Evolutionary conservation across 2,113 vertebrate genomes (phyloP).

Genomic region (Ammodytes marinus): DNA sequence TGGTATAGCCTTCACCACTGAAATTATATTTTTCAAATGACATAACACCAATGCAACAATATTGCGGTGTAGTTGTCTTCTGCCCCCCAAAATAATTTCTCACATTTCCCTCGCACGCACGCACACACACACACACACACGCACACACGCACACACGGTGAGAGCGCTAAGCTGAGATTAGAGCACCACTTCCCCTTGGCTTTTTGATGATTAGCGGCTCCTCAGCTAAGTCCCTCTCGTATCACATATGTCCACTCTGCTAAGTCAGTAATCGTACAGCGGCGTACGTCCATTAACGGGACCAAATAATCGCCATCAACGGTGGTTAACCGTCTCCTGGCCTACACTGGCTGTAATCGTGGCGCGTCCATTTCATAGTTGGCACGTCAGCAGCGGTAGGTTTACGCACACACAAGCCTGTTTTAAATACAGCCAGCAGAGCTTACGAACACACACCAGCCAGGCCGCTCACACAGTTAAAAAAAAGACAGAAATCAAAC

Average conservation of each 20-base stretch:
- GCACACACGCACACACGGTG: constrained; percentile 35
- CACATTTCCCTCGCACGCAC: background rate
- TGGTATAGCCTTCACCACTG: background rate
- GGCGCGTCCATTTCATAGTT: constrained; percentile 59
- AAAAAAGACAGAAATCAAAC: constrained; percentile 18
- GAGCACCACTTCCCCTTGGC: constrained; percentile 79
- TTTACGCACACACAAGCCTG: constrained; percentile 47
- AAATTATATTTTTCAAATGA: constrained; percentile 11
- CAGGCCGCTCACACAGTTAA: constrained; percentile 1
- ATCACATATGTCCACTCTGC: constrained; percentile 81
- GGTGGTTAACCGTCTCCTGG: constrained; percentile 71
- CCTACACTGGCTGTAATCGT: constrained; percentile 63
- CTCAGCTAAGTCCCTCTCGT: constrained; percentile 83
- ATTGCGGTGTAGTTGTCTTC: background rate
- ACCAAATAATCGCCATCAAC: constrained; percentile 69
- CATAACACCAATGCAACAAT: constrained; percentile 15
- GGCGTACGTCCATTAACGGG: constrained; percentile 76
- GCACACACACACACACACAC: constrained; percentile 21
- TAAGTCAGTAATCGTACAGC: constrained; percentile 83
- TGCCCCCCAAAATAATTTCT: background rate
- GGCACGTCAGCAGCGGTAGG: constrained; percentile 54
- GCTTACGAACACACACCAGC: constrained; percentile 50
- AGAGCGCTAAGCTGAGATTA: constrained; percentile 83
- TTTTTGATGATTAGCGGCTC: constrained; percentile 83
- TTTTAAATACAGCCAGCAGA: constrained; percentile 57